Conservation (phyloP, 2,113 vertebrate species). For the Loxodonta africana region DNA sequence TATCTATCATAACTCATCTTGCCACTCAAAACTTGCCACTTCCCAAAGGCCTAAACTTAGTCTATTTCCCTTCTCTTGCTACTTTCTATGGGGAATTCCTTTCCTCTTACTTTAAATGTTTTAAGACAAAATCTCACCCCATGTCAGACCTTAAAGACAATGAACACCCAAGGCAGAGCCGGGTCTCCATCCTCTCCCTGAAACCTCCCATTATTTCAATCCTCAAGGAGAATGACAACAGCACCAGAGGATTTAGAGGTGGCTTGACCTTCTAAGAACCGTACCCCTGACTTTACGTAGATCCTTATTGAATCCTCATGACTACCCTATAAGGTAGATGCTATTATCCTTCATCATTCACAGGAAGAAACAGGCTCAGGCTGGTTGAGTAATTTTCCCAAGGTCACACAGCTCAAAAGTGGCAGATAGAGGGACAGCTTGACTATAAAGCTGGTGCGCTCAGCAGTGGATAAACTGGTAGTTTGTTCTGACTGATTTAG, state of each 20-base stretch:
- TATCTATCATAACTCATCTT: background rate
- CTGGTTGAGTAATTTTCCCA: background rate
- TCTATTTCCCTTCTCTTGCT: background rate
- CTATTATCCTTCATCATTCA: background rate
- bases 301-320: background rate
- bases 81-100: background rate
- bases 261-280: background rate
- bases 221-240: background rate
- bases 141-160: background rate
- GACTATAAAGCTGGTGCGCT: background rate
- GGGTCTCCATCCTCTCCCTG: background rate
- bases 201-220: background rate
- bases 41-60: background rate
- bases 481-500: background rate
- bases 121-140: background rate
- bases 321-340: background rate
- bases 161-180: background rate
- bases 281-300: background rate
- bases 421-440: background rate
- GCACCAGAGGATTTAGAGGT: no score
- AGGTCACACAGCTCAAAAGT: background rate
- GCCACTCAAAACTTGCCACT: background rate
- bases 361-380: background rate
- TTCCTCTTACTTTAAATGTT: background rate
- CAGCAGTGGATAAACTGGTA: background rate